Conservation (phyloP, 2,113 vertebrate species). For the Antechinus stuartii region DNA sequence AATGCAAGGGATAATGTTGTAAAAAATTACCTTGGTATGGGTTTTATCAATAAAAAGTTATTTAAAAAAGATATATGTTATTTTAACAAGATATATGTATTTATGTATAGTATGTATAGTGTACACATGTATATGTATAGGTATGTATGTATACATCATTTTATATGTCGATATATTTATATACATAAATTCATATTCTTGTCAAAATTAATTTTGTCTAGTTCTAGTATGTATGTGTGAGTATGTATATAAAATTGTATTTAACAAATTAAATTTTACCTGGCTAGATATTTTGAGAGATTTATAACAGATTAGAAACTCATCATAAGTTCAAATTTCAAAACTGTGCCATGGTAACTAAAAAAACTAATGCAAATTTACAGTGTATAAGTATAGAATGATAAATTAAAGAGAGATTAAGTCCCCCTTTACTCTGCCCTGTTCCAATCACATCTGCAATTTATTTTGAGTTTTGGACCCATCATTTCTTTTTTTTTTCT, state of each 20-base stretch:
- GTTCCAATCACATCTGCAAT: background rate
- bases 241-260: too few relatives aligned
- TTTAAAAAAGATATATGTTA: too few relatives aligned
- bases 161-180: background rate
- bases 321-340: background rate
- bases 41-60: too few relatives aligned
- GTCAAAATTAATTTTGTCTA: background rate
- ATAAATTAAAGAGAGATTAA: background rate
- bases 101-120: background rate
- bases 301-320: background rate
- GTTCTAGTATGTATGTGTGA: too few relatives aligned
- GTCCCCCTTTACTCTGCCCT: background rate
- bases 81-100: too few relatives aligned
- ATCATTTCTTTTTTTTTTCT: background rate
- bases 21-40: too few relatives aligned
- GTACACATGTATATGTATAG: background rate
- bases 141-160: too few relatives aligned
- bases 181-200: background rate
- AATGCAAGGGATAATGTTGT: too few relatives aligned
- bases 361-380: background rate
- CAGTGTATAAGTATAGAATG: background rate
- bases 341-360: too few relatives aligned
- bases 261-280: background rate
- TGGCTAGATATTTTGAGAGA: background rate
- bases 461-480: background rate